Percentiles rank a stretch among this genome's conserved stretches.
phyloP scores from a whole-genome alignment of 2,113 vertebrate species.

The Nestor notabilis region DNA sequence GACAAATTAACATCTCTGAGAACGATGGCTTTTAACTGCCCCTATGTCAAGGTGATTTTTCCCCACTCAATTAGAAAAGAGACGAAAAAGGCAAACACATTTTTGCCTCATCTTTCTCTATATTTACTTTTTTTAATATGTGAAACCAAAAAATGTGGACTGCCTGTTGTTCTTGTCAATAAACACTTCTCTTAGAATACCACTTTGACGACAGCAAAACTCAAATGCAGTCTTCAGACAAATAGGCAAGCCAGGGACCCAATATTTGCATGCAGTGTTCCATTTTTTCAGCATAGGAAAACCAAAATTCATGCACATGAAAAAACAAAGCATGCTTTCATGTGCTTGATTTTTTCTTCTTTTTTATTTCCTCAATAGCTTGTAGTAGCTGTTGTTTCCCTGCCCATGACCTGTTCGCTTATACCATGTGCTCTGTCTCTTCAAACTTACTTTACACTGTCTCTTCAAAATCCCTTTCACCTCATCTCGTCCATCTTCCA shows the following conservation, averaged over 20 bases:
- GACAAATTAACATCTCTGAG: background rate
- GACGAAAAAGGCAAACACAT: background rate
- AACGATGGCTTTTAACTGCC: background rate
- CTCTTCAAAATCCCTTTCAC: background rate
- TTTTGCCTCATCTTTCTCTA: background rate
- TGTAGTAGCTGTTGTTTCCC: background rate
- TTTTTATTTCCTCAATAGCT: background rate
- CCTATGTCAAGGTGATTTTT: background rate
- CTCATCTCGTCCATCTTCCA: background rate
- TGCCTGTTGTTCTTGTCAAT: background rate
- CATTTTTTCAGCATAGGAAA: background rate
- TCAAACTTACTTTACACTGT: background rate
- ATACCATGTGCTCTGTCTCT: background rate
- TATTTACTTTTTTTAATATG: background rate
- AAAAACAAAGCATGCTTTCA: background rate
- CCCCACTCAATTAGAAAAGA: background rate
- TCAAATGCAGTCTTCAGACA: constrained; percentile 9
- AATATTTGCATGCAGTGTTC: background rate
- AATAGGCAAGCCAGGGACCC: background rate
- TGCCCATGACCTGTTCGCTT: background rate
- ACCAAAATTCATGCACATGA: background rate
- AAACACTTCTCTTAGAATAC: background rate
- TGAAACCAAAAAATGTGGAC: background rate
- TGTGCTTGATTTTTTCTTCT: background rate
- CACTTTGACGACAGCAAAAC: constrained; percentile 5